phyloP scores from a whole-genome alignment of 2,113 vertebrate species.

The Meleagris gallopavo region DNA sequence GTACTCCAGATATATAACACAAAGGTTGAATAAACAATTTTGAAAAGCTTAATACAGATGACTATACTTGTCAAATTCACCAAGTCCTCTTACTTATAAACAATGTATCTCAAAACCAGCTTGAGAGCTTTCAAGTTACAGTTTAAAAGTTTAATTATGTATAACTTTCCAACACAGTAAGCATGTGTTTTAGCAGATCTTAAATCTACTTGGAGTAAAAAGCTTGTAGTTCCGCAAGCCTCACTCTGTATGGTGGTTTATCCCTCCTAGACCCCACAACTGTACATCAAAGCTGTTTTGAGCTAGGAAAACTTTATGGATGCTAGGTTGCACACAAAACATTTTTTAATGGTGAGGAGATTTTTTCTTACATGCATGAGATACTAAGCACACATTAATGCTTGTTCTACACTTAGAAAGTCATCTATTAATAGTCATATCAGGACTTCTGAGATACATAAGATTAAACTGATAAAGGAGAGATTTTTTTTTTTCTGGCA shows the following conservation, averaged over 20 bases:
- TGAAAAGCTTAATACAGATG: not conserved
- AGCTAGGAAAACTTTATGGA: not conserved
- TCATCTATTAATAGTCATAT: not conserved
- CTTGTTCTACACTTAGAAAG: not conserved
- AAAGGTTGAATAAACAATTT: not conserved
- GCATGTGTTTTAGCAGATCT: not conserved
- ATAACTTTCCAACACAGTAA: not conserved
- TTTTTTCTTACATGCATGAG: not conserved
- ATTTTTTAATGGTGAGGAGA: not conserved
- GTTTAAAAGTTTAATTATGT: not conserved
- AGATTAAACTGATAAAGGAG: not conserved
- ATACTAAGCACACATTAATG: not conserved
- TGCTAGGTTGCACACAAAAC: not conserved
- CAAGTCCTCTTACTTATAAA: not conserved
- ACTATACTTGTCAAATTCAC: not conserved
- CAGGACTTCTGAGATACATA: not conserved
- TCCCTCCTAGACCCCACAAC: not conserved
- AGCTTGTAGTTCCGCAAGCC: not conserved
- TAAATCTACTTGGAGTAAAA: not conserved
- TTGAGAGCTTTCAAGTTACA: not conserved
- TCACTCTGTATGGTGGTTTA: not conserved
- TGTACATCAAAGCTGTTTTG: not conserved
- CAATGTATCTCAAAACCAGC: not conserved
- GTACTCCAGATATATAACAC: not conserved
- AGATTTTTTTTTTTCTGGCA: not conserved